Conservation (phyloP, 1,140 invertebrate genomes). For the Yoshiicerus persimilis region DNA sequence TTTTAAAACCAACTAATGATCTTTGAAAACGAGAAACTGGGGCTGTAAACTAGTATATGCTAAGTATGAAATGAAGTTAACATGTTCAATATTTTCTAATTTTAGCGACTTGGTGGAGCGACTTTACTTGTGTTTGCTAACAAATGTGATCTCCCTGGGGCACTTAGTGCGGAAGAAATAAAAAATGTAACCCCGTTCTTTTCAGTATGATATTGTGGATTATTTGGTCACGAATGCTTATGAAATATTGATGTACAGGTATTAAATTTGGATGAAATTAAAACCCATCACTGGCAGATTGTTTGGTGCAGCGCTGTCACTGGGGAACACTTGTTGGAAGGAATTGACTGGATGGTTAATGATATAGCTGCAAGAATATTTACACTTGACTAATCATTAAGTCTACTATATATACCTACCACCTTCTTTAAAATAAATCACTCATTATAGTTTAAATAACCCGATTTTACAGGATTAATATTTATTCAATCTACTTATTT, state of each 20-base stretch:
- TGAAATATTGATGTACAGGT: constrained; percentile 58
- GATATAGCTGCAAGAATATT: constrained; percentile 96
- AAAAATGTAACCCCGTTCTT: constrained; percentile 63
- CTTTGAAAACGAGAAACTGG: not conserved
- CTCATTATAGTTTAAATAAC: too few relatives aligned
- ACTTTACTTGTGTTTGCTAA: constrained; percentile 95
- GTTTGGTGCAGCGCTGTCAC: constrained; percentile 92
- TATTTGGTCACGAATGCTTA: constrained; percentile 52
- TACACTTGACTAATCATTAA: constrained; percentile 73
- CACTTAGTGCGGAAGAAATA: constrained; percentile 79
- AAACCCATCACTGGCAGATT: constrained; percentile 96
- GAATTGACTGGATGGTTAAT: constrained; percentile 93
- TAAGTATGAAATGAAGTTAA: not conserved
- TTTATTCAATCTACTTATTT: not conserved
- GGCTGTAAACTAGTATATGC: not conserved
- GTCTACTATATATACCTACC: not conserved
- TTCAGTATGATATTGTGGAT: constrained; percentile 57
- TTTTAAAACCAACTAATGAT: not conserved
- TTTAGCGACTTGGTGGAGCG: constrained; percentile 81
- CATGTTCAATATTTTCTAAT: constrained; percentile 38
- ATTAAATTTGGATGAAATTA: constrained; percentile 84
- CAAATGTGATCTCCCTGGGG: constrained; percentile 94
- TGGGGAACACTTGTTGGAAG: constrained; percentile 88
- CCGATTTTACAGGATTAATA: too few relatives aligned
- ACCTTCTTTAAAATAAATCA: not conserved